Conservation (phyloP, 2,888 invertebrate species). For the Phengaris arion region DNA sequence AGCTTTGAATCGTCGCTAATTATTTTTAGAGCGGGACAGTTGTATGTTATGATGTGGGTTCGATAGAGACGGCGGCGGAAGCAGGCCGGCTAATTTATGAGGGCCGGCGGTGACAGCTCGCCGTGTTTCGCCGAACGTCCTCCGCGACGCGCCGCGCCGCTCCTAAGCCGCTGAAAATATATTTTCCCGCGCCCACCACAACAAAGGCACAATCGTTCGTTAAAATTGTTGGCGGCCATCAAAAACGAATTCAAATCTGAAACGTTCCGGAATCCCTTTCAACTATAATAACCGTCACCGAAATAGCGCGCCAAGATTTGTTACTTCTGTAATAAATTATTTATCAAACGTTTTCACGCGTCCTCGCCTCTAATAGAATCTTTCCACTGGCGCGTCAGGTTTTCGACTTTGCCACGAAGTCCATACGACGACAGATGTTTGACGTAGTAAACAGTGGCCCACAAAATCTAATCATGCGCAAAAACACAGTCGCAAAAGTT, state of each 20-base stretch:
- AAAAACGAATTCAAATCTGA: constrained; percentile 28
- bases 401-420: background rate
- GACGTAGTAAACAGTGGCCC: background rate
- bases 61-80: constrained; percentile 45
- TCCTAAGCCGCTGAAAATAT: constrained; percentile 55
- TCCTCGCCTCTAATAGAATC: background rate
- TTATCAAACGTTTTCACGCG: constrained; percentile 15
- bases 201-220: constrained; percentile 72
- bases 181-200: constrained; percentile 47
- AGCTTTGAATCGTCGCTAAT: constrained; percentile 46
- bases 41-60: constrained; percentile 20
- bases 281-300: constrained; percentile 20
- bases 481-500: background rate
- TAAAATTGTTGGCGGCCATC: constrained; percentile 46
- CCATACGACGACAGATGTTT: background rate
- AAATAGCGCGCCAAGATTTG: constrained; percentile 1
- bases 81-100: constrained; percentile 53
- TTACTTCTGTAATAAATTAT: constrained; percentile 4
- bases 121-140: constrained; percentile 63
- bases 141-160: constrained; percentile 62
- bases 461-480: background rate
- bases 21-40: constrained; percentile 42
- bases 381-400: background rate
- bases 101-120: constrained; percentile 33
- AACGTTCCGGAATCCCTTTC: constrained; percentile 25